These are phyloP conservation scores for Strigamia transsilvanica DNA, from an alignment of 2,888 invertebrate species.

Conservation along the genomic window DNA sequence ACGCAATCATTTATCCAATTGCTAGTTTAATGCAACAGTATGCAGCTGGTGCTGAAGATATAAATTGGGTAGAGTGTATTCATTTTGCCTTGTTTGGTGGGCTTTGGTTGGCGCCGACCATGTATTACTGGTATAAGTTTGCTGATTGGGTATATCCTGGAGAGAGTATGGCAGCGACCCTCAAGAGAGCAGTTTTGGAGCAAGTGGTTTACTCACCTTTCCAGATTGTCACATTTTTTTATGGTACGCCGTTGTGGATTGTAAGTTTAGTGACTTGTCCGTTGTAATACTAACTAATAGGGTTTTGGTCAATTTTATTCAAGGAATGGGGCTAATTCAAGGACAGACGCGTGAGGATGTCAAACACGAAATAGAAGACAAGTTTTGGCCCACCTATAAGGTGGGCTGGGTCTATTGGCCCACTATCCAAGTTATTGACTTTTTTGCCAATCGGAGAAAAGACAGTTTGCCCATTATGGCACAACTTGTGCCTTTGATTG, in stretches of 20 bases:
- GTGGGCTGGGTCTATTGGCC: conserved; percentile 12
- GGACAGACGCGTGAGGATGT: neutral
- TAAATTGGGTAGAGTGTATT: conserved; percentile 5
- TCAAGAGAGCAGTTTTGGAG: conserved; percentile 24
- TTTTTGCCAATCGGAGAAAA: conserved; percentile 1
- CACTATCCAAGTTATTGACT: neutral
- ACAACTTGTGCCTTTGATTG: conserved; percentile 2
- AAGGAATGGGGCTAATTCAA: neutral
- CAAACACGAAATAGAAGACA: neutral
- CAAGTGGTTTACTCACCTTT: conserved; percentile 13
- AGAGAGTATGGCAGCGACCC: neutral
- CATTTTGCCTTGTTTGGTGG: conserved; percentile 19
- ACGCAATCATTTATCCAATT: conserved; percentile 19
- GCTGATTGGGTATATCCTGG: neutral
- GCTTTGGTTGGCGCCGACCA: conserved; percentile 18
- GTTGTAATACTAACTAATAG: conserved; percentile 3
- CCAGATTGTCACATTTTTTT: neutral
- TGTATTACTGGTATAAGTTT: neutral
- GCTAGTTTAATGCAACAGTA: conserved; percentile 31
- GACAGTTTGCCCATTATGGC: conserved; percentile 1
- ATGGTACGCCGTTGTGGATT: conserved; percentile 12
- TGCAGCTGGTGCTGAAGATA: neutral
- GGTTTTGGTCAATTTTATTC: neutral
- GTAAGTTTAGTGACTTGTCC: neutral
- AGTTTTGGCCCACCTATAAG: conserved; percentile 9